Evolutionary conservation across 2,797 vertebrate genomes (phyloP).

Genomic region (Triplophysa bombifrons): DNA sequence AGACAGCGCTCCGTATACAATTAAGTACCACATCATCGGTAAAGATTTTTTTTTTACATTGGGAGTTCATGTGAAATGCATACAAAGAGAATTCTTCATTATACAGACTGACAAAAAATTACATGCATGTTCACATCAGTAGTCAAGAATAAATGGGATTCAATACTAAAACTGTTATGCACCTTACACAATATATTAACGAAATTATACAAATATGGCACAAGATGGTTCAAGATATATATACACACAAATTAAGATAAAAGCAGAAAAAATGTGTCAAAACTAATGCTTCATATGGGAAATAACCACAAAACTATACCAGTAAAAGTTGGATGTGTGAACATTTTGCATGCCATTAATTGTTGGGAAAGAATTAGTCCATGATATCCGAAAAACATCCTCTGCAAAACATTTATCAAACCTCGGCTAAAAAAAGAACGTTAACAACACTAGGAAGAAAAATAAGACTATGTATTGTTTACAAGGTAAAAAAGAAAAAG

Average conservation of each 20-base stretch:
- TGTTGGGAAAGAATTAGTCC: constrained; percentile 72
- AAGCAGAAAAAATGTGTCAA: not conserved
- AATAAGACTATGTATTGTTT: constrained; percentile 62
- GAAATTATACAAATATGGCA: constrained; percentile 43
- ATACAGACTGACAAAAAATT: constrained; percentile 10
- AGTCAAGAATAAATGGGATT: constrained; percentile 25
- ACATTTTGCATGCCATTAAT: constrained; percentile 67
- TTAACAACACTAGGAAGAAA: constrained; percentile 56
- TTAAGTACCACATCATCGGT: constrained; percentile 29
- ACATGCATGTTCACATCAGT: constrained; percentile 39
- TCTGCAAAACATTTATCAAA: constrained; percentile 57
- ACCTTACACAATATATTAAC: constrained; percentile 52
- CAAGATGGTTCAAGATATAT: constrained; percentile 19
- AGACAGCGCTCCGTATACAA: constrained; percentile 1
- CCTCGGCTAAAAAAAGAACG: constrained; percentile 63
- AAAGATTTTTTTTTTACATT: constrained; percentile 20
- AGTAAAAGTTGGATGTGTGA: not conserved
- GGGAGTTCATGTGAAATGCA: constrained; percentile 36
- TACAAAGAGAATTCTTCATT: not conserved
- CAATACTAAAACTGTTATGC: constrained; percentile 46
- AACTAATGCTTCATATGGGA: not conserved
- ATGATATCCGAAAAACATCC: constrained; percentile 59
- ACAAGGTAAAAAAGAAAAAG: constrained; percentile 72
- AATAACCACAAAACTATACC: not conserved
- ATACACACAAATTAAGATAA: constrained; percentile 14